These are phyloP conservation scores for Danaus plexippus DNA, from an alignment of 1,140 invertebrate species.

Conservation along the genomic window DNA sequence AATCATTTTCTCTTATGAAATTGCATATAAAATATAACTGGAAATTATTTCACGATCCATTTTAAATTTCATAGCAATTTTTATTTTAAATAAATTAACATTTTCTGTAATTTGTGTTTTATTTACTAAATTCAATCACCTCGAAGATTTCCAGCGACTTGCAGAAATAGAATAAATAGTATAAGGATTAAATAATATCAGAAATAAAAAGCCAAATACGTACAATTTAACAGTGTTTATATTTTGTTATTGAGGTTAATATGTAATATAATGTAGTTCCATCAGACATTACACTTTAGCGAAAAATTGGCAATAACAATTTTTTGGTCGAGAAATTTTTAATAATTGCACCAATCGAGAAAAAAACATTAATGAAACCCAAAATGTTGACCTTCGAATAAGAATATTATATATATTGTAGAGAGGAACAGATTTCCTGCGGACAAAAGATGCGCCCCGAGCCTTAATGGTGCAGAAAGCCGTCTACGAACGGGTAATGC, in stretches of 20 bases:
- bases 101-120: slow-evolving; percentile 8
- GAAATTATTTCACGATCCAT: no score
- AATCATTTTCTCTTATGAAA: background rate
- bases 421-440: no score
- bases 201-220: slow-evolving; percentile 30
- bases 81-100: slow-evolving; percentile 24
- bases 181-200: background rate
- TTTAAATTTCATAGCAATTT: background rate
- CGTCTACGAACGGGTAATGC: no score
- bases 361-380: slow-evolving; percentile 41
- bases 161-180: no score
- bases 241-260: slow-evolving; percentile 66
- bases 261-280: slow-evolving; percentile 61
- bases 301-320: background rate
- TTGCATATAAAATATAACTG: slow-evolving; percentile 3
- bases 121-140: background rate
- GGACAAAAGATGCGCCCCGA: no score
- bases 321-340: slow-evolving; percentile 11
- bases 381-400: no score
- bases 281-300: slow-evolving; percentile 23
- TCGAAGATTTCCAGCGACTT: background rate
- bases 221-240: slow-evolving; percentile 66
- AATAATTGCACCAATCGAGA: slow-evolving; percentile 29
- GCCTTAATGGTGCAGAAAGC: no score
- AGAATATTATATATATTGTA: no score